Percentiles rank a stretch among this genome's conserved stretches.
Conservation (phyloP, 2,888 invertebrate genomes). For the Carpatolechia fugitivella region DNA sequence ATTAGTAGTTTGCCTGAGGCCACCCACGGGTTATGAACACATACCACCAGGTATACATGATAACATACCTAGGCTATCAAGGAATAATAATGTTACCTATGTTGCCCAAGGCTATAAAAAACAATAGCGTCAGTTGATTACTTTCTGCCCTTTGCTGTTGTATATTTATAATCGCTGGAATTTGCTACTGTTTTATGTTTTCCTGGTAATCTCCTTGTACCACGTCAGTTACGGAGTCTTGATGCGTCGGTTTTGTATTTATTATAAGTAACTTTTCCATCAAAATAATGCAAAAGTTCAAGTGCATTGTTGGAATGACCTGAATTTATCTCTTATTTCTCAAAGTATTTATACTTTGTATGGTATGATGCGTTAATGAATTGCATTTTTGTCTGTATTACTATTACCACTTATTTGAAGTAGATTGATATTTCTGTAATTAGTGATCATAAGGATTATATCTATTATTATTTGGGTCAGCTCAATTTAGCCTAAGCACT, state of each 20-base stretch:
- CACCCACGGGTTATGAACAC: slow-evolving; percentile 55
- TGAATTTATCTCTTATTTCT: too few relatives aligned
- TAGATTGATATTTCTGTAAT: too few relatives aligned
- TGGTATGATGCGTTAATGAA: too few relatives aligned
- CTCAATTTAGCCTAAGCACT: slow-evolving; percentile 4
- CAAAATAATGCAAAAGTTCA: too few relatives aligned
- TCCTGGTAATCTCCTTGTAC: background rate
- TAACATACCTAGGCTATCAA: slow-evolving; percentile 40
- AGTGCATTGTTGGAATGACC: too few relatives aligned
- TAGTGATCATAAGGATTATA: too few relatives aligned
- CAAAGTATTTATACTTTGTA: too few relatives aligned
- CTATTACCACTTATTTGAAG: too few relatives aligned
- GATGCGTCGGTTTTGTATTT: too few relatives aligned
- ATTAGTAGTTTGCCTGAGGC: slow-evolving; percentile 44
- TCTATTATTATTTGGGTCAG: slow-evolving; percentile 1
- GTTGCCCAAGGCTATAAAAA: slow-evolving; percentile 42
- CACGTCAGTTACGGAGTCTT: background rate
- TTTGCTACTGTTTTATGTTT: slow-evolving; percentile 8
- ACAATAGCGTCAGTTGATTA: slow-evolving; percentile 59
- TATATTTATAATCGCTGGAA: slow-evolving; percentile 3
- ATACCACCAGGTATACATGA: slow-evolving; percentile 48
- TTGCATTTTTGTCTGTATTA: too few relatives aligned
- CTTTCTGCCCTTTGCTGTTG: slow-evolving; percentile 51
- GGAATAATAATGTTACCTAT: slow-evolving; percentile 61
- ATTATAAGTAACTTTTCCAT: too few relatives aligned